These are phyloP conservation scores for Pheosia tremula DNA, from an alignment of 2,888 invertebrate species.

Conservation along the genomic window DNA sequence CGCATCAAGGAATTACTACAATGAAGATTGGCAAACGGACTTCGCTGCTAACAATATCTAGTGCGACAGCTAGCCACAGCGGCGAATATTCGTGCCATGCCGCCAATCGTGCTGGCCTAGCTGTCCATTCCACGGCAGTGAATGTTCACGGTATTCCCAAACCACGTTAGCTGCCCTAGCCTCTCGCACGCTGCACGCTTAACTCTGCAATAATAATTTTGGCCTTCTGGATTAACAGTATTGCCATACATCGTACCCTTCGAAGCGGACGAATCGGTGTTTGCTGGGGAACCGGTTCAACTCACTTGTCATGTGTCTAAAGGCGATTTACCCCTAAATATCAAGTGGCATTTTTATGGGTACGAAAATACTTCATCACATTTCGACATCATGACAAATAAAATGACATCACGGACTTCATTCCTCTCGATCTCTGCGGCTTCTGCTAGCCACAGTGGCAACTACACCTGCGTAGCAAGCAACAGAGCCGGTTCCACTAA, in stretches of 20 bases:
- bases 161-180: conserved; percentile 44
- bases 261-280: conserved; percentile 86
- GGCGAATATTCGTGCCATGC: conserved; percentile 90
- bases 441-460: conserved; percentile 88
- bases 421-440: conserved; percentile 89
- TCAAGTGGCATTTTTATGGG: conserved; percentile 90
- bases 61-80: conserved; percentile 86
- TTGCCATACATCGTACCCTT: conserved; percentile 88
- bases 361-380: conserved; percentile 83
- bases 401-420: conserved; percentile 88
- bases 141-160: conserved; percentile 87
- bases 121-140: conserved; percentile 85
- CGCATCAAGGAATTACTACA: conserved; percentile 82
- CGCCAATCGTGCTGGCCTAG: conserved; percentile 86
- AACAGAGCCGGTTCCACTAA: conserved; percentile 89
- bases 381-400: conserved; percentile 85
- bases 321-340: conserved; percentile 90
- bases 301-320: conserved; percentile 88
- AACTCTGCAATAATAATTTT: conserved; percentile 71
- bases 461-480: conserved; percentile 90
- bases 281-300: conserved; percentile 88
- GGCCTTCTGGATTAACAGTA: conserved; percentile 84
- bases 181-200: conserved; percentile 81
- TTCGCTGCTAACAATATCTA: conserved; percentile 87
- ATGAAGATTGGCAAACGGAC: conserved; percentile 86